These are phyloP conservation scores for Panurus biarmicus DNA, from an alignment of 2,113 vertebrate species.

Conservation along the genomic window DNA sequence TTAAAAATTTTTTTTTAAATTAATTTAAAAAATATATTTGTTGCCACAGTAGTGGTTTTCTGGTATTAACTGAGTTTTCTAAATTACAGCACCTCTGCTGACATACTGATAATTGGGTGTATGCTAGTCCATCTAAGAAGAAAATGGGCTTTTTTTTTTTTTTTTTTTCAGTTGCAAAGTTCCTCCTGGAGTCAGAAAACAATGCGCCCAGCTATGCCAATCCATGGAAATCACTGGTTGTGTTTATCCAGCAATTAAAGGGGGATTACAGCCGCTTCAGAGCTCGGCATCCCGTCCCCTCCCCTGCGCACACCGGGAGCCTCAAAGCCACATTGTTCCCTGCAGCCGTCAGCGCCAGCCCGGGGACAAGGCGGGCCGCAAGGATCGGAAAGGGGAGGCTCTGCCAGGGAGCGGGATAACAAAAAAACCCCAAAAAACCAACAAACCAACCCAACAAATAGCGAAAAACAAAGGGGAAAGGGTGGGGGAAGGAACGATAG, in stretches of 20 bases:
- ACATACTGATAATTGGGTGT: not conserved
- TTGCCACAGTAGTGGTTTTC: not conserved
- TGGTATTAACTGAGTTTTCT: not conserved
- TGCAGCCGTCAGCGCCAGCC: not conserved
- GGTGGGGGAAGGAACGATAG: not conserved
- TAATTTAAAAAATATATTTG: not conserved
- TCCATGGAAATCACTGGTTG: constrained; percentile 32
- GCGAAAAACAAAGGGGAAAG: not conserved
- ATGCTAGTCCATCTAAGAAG: not conserved
- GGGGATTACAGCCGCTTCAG: constrained; percentile 50
- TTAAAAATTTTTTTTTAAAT: not conserved
- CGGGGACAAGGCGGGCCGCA: not conserved
- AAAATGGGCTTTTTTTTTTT: not conserved
- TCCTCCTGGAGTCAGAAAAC: not conserved
- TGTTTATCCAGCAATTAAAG: constrained; percentile 69
- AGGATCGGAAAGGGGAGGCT: not conserved
- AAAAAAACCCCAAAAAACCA: not conserved
- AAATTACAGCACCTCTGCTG: not conserved
- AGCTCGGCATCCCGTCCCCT: constrained; percentile 40
- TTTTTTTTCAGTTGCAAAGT: not conserved
- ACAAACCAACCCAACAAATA: accelerated
- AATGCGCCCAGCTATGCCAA: not conserved
- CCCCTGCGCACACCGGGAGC: constrained; percentile 1
- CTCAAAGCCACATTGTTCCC: constrained; percentile 51
- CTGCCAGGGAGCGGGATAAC: not conserved